Evolutionary conservation across 2,888 invertebrate genomes (phyloP).

Genomic region (Glyphotaelius pellucidus): DNA sequence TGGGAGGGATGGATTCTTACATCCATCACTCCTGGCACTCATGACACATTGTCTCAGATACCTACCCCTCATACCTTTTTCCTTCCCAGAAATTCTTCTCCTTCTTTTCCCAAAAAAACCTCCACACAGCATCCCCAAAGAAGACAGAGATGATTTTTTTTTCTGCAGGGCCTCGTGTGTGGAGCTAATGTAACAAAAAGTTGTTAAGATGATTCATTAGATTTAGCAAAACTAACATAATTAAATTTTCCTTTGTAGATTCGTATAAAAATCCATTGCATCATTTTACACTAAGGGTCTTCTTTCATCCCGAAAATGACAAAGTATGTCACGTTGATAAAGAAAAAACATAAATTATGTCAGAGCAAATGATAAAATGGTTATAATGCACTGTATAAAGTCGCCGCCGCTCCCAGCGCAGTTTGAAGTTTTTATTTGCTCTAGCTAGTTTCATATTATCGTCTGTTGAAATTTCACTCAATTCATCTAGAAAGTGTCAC

Average conservation of each 20-base stretch:
- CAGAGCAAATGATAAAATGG: not conserved
- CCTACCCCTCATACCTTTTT: no score
- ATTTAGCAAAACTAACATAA: no score
- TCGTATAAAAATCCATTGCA: not conserved
- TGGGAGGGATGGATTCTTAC: no score
- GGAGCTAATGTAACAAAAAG: no score
- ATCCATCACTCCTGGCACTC: no score
- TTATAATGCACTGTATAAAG: not conserved
- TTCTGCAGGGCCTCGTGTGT: no score
- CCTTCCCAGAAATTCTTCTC: no score
- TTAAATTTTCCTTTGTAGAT: not conserved
- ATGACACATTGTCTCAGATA: no score
- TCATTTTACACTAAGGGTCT: not conserved
- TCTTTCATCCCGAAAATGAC: not conserved
- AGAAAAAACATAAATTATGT: not conserved
- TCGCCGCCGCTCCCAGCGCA: not conserved
- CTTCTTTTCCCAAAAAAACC: no score
- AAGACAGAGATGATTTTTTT: no score
- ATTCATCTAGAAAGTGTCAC: not conserved
- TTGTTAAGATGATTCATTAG: no score
- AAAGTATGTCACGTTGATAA: not conserved
- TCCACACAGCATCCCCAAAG: no score
- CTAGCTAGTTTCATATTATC: not conserved
- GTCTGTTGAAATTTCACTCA: not conserved
- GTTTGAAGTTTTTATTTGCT: not conserved